Conservation (phyloP, 1,140 invertebrate genomes). For the Zaprionus vittiger region DNA sequence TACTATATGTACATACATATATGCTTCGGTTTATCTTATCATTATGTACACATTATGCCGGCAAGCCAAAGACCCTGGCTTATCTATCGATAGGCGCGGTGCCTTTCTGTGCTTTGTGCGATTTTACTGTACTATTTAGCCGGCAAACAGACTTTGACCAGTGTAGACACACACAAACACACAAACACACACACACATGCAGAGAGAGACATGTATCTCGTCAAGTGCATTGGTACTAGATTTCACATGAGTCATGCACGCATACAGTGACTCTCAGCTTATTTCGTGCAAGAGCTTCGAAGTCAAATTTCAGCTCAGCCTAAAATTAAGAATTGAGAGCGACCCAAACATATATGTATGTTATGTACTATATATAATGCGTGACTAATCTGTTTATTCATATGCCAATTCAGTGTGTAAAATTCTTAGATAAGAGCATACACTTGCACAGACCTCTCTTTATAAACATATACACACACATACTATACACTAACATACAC, state of each 20-base stretch:
- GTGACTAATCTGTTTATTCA: background rate
- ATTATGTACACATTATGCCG: constrained; percentile 5
- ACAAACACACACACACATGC: background rate
- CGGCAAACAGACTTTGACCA: background rate
- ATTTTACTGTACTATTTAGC: background rate
- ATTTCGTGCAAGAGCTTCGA: no score
- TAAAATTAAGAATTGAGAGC: background rate
- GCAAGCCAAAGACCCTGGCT: background rate
- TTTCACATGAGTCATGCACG: no score
- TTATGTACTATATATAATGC: no score
- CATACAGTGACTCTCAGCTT: no score
- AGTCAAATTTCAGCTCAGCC: no score
- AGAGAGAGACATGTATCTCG: background rate
- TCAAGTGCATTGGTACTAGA: background rate
- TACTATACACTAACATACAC: no score
- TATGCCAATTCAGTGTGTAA: background rate
- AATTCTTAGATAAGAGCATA: background rate
- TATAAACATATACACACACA: background rate
- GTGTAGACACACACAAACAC: background rate
- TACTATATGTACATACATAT: constrained; percentile 6
- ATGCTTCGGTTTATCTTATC: constrained; percentile 31
- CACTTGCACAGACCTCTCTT: background rate
- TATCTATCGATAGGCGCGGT: background rate
- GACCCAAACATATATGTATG: no score
- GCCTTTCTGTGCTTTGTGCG: background rate